Base-by-base conservation (phyloP, 2,888 invertebrate species). In the Cactoblastis cactorum region DNA sequence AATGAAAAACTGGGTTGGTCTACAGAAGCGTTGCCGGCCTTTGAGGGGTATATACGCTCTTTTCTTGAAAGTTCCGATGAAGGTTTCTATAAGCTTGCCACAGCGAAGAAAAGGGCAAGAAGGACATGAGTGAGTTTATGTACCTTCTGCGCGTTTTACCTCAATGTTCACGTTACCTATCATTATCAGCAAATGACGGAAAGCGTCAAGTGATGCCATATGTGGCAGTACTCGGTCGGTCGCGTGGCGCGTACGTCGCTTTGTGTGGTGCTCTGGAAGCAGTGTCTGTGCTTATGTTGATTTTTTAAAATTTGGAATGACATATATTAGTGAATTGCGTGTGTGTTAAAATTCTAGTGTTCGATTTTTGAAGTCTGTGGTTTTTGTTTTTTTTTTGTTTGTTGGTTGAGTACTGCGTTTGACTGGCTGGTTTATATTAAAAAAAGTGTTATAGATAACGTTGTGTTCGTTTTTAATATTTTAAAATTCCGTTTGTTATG, bases 151-250 rank as follows among this genome's bases (percentile, higher is more conserved):
- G 34, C 11, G 34, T 34, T 34, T 12, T 12, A 34, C n/a, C 4
- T 34, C 34, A 34, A 34, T 34, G 33, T 33, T n/a, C n/a, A 4
- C 11, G 12, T 32, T 4, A 11, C n/a, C n/a, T n/a, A 34, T 4
- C 19, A 22, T 41, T 41, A 41, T 41, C 39, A 41, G 22, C 22
- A 22, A 41, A 22, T 41, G 39, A 22, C 22, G 39, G 39, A 41
- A 41, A 41, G 19, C 12, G 39, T 41, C 3, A 2, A 3, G 17
- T 22, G 22, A 41, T 22, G 5, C 39, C 39, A 22, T 22, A 39
- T 19, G 22, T 22, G 39, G 22, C 39, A 41, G 39, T 41, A 11
- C 22, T 22, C 22, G 19, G 19, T 12, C 39, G 22, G 22, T 22
- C 12, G 39, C 39, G 39, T 22, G 12, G 39, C 22, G 39, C 22